Evolutionary conservation across 2,113 vertebrate species (phyloP), one percentile per base, ranked within the genome.

Genomic region (Aleadryas rufinucha): DNA sequence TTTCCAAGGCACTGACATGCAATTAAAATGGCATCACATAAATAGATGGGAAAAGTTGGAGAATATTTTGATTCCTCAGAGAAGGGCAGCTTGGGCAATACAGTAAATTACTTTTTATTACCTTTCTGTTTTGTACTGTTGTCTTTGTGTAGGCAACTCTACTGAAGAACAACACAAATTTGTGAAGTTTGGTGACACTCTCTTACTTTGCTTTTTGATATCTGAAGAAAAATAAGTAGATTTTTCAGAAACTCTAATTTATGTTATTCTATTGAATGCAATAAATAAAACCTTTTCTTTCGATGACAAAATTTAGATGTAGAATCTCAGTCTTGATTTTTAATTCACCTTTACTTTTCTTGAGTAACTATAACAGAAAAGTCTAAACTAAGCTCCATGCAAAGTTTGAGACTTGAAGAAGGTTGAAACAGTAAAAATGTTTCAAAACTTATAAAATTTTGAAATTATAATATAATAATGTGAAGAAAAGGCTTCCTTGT

Each of bases 21-120:
- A 97, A 98, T 98, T 98, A 98, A 98, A 98, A 94, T 59, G 78
- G 61, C 85, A 95, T 97, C 95, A 93, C 54, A 95, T 52, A 94
- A 97, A 97, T 86, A 97, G 94, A 88, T 81, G 63, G 61, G 74
- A 80, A 89, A 97, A 96, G 85, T 72, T 85, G 92, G 41, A 97
- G 84, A 94, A 93, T 96, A 66, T 94, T 95, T 78, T 92, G 86
- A 92, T 86, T 89, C 49, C 24, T 95, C 71, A 13, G 91, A 96
- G 93, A 87, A 95, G 35, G 95, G 26, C 12, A 95, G 27, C 76
- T 94, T 96, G 82, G 64, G 96, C 95, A 90, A 74, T 87, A 92
- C 42, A 89, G 39, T 87, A 96, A 79, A 94, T 68, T 56, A 68
- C 33, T 75, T 92, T 75, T 91, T 86, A 61, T 91, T 93, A 41